Conservation (phyloP, 2,797 vertebrate genomes). For the Galaxias olidus region DNA sequence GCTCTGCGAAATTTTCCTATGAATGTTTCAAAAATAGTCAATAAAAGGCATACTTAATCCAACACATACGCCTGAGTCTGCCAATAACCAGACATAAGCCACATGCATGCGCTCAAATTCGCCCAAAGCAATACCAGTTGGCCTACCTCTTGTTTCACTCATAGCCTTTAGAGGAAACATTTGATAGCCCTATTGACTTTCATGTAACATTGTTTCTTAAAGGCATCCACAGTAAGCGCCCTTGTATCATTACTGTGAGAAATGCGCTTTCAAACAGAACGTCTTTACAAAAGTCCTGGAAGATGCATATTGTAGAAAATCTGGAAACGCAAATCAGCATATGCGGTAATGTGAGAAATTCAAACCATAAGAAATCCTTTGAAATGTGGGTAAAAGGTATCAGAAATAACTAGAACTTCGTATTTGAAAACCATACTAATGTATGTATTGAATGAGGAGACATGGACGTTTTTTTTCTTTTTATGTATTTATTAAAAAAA, state of each 20-base stretch:
- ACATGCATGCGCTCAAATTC: constrained; percentile 11
- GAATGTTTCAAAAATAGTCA: constrained; percentile 31
- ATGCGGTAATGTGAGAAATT: too few species aligned
- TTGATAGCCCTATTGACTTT: constrained; percentile 76
- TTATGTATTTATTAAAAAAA: too few species aligned
- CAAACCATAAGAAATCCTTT: too few species aligned
- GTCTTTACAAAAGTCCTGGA: constrained; percentile 85
- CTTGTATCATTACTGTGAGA: constrained; percentile 89
- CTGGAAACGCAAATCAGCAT: rapidly evolving
- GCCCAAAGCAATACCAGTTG: constrained; percentile 38
- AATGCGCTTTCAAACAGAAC: constrained; percentile 91
- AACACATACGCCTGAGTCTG: constrained; percentile 13
- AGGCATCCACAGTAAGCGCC: constrained; percentile 79
- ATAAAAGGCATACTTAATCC: constrained; percentile 17
- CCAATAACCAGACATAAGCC: not conserved
- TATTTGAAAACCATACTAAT: too few species aligned
- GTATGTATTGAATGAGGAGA: too few species aligned
- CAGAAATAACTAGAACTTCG: too few species aligned
- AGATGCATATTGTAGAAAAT: constrained; percentile 47
- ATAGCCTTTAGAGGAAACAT: constrained; percentile 70
- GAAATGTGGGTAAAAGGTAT: too few species aligned
- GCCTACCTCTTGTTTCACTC: constrained; percentile 48
- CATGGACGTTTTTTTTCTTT: too few species aligned
- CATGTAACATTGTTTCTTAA: constrained; percentile 78
- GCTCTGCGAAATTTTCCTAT: constrained; percentile 53